Evolutionary conservation across 2,888 invertebrate species (phyloP).

Genomic region (Coelopa pilipes): DNA sequence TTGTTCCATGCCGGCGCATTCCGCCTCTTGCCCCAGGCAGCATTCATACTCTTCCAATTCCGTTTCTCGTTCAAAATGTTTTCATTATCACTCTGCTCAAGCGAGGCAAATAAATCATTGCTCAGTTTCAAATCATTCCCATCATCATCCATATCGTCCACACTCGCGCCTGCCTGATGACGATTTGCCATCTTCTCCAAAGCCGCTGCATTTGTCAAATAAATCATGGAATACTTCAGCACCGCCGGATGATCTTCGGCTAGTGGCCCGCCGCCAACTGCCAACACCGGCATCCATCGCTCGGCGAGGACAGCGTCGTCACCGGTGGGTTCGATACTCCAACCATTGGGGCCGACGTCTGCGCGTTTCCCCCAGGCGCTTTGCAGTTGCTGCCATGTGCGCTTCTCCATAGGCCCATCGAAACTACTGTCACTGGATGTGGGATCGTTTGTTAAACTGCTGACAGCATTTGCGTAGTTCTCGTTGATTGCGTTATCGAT

Average conservation of each 20-base stretch:
- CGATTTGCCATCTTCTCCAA: slow-evolving; percentile 53
- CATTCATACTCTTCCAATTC: slow-evolving; percentile 77
- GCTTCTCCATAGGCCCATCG: slow-evolving; percentile 61
- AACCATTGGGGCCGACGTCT: slow-evolving; percentile 3
- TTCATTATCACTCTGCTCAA: slow-evolving; percentile 33
- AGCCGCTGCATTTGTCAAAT: slow-evolving; percentile 47
- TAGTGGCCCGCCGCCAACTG: slow-evolving; percentile 51
- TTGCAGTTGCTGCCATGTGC: slow-evolving; percentile 75
- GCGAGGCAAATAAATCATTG: slow-evolving; percentile 32
- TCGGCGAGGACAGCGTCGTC: slow-evolving; percentile 51
- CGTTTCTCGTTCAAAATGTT: slow-evolving; percentile 69
- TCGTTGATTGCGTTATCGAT: slow-evolving; percentile 27
- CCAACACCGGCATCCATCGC: slow-evolving; percentile 50
- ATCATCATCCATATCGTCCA: neutral
- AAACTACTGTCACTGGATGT: too few relatives aligned
- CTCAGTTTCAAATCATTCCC: slow-evolving; percentile 23
- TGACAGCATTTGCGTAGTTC: slow-evolving; percentile 32
- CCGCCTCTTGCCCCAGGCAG: slow-evolving; percentile 81
- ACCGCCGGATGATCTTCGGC: slow-evolving; percentile 38
- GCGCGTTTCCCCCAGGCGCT: slow-evolving; percentile 58
- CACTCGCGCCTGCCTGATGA: slow-evolving; percentile 33
- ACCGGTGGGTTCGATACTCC: slow-evolving; percentile 38
- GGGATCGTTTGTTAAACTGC: slow-evolving; percentile 21
- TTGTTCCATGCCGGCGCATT: slow-evolving; percentile 70
- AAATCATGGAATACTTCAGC: slow-evolving; percentile 49